Conservation (phyloP, 2,113 vertebrate genomes). For the Gavia stellata region DNA sequence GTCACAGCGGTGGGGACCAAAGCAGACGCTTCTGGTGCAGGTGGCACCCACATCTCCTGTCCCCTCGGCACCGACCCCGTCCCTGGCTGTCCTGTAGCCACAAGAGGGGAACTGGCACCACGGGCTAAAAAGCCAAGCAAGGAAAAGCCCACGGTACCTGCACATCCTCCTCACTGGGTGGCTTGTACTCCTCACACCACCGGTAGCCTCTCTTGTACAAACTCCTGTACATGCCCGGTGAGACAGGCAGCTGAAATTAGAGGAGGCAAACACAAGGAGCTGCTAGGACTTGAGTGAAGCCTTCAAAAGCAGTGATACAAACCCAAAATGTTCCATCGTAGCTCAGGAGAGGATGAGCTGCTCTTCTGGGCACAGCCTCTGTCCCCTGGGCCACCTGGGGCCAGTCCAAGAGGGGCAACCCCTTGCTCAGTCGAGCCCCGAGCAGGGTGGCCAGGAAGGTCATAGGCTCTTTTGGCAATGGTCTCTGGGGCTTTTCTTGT, state of each 20-base stretch:
- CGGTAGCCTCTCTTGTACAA: constrained; percentile 14
- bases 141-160: background rate
- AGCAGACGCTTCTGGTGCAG: background rate
- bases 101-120: background rate
- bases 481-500: background rate
- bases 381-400: background rate
- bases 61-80: fast-evolving
- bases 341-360: background rate
- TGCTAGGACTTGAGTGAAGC: background rate
- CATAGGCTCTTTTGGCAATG: background rate
- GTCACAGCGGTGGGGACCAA: background rate
- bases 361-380: background rate
- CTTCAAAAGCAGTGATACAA: background rate
- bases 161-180: background rate
- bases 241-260: constrained; percentile 3
- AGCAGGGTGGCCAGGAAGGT: background rate
- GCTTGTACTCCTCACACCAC: background rate
- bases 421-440: background rate
- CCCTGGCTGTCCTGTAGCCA: fast-evolving
- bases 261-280: background rate
- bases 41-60: background rate
- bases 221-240: constrained; percentile 40
- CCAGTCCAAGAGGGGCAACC: background rate
- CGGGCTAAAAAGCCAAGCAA: fast-evolving
- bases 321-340: background rate